phyloP scores from a whole-genome alignment of 2,113 vertebrate genomes.

The Tragelaphus buxtoni region DNA sequence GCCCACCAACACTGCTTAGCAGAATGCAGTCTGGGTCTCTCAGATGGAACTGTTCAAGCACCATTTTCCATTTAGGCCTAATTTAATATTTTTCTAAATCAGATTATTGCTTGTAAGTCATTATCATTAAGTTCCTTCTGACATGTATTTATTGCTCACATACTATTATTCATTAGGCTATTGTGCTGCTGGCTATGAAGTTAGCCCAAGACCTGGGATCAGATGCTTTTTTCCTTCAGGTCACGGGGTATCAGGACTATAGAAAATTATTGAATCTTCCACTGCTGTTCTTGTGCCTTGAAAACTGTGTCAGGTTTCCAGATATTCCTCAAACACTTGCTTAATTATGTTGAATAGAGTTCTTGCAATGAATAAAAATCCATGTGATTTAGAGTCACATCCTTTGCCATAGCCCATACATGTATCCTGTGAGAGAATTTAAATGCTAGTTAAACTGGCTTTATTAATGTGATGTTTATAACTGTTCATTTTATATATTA shows the following conservation, averaged over 20 bases:
- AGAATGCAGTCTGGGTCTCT: not conserved
- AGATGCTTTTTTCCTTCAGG: accelerated
- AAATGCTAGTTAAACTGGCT: not conserved
- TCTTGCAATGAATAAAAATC: not conserved
- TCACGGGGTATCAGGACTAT: not conserved
- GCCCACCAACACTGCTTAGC: constrained; percentile 39
- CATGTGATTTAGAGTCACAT: not conserved
- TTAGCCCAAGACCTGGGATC: not conserved
- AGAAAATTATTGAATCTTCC: not conserved
- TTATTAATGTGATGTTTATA: not conserved
- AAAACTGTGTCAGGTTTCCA: not conserved
- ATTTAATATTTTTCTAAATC: constrained; percentile 64
- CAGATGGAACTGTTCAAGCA: constrained; percentile 18
- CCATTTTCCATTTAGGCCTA: constrained; percentile 50
- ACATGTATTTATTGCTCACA: constrained; percentile 32
- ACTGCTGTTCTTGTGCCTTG: not conserved
- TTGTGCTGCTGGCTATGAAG: not conserved
- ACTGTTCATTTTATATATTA: not conserved
- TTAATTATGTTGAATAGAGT: not conserved
- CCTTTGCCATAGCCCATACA: not conserved
- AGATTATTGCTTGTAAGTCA: constrained; percentile 62
- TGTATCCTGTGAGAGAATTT: not conserved
- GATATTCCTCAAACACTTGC: not conserved
- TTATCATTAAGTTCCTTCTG: constrained; percentile 44
- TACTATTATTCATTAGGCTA: not conserved